phyloP scores from a whole-genome alignment of 1,140 invertebrate genomes.

The Bombus picipes region DNA sequence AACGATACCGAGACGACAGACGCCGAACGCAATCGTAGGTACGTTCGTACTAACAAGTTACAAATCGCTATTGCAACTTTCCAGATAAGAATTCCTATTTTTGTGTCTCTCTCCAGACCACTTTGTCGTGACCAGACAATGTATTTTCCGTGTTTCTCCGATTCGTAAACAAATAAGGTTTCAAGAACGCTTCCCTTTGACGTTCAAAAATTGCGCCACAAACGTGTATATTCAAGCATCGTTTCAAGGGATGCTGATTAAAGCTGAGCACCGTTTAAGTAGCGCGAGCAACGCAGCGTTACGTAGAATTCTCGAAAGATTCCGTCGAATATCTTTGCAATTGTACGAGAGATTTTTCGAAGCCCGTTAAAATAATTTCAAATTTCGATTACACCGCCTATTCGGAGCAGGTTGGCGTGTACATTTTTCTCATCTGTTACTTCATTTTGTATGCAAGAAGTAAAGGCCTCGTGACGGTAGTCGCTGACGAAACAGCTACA shows the following conservation, averaged over 20 bases:
- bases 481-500: constrained; percentile 23
- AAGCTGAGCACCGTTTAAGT: not conserved
- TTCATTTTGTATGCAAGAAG: not conserved
- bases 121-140: not conserved
- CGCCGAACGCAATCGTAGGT: constrained; percentile 32
- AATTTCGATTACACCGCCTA: not conserved
- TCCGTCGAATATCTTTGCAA: no score
- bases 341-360: not conserved
- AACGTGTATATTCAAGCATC: not conserved
- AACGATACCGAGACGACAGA: constrained; percentile 16
- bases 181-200: not conserved
- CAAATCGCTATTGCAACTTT: constrained; percentile 22
- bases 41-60: constrained; percentile 41
- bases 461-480: not conserved
- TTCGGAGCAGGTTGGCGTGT: not conserved
- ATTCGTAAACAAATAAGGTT: not conserved
- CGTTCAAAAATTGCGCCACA: not conserved
- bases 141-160: constrained; percentile 19
- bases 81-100: not conserved
- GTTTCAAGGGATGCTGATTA: not conserved
- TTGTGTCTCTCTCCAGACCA: not conserved
- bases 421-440: not conserved
- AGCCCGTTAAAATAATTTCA: not conserved
- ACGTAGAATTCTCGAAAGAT: not conserved
- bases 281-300: not conserved